Evolutionary conservation across 2,113 vertebrate species (phyloP).

Genomic region (Lepisosteus osseus): DNA sequence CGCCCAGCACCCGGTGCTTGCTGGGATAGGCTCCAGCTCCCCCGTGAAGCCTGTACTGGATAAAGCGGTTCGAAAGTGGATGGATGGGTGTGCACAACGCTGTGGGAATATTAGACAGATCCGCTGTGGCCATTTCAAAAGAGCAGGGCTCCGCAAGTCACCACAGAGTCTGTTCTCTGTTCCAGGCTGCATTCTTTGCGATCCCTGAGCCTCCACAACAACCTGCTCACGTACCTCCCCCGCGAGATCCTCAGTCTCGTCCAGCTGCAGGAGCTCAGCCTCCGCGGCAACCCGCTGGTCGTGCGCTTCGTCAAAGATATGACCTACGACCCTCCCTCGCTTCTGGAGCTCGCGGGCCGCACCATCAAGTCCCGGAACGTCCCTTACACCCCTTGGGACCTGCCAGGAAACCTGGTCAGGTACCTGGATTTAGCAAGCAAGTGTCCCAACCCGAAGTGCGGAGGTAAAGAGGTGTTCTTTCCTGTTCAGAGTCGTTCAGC

Average conservation of each 20-base stretch:
- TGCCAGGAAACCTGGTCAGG: constrained; percentile 76
- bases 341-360: constrained; percentile 69
- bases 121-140: no score
- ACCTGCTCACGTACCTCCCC: constrained; percentile 91
- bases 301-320: constrained; percentile 77
- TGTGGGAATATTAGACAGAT: no score
- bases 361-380: constrained; percentile 65
- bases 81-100: no score
- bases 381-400: constrained; percentile 69
- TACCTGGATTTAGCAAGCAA: constrained; percentile 93
- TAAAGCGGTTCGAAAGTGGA: no score
- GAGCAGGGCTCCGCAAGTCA: no score
- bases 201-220: constrained; percentile 95
- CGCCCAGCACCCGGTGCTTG: no score
- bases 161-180: background rate
- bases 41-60: no score
- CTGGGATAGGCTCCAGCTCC: no score
- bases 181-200: constrained; percentile 86
- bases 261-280: constrained; percentile 90
- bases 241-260: constrained; percentile 91
- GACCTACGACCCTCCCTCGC: constrained; percentile 68
- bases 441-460: constrained; percentile 95
- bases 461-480: constrained; percentile 65
- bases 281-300: constrained; percentile 94
- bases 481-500: no score